phyloP scores from a whole-genome alignment of 2,113 vertebrate genomes.

The Datnioides undecimradiatus region DNA sequence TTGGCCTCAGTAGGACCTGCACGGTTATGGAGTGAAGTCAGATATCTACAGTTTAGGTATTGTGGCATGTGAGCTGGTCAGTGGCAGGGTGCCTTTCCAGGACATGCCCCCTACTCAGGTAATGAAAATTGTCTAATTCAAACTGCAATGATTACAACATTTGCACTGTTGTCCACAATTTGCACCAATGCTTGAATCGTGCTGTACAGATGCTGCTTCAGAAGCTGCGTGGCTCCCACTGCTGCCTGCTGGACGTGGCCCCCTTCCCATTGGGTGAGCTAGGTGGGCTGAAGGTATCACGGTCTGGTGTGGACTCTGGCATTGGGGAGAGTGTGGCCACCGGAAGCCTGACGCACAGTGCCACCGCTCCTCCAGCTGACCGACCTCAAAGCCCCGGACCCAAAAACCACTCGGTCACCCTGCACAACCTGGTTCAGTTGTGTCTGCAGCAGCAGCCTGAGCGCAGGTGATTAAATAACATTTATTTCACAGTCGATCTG shows the following conservation, averaged over 20 bases:
- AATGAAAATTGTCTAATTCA: conserved; percentile 7
- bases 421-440: conserved; percentile 93
- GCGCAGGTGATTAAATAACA: conserved; percentile 69
- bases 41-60: conserved; percentile 99
- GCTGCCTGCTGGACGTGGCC: conserved; percentile 87
- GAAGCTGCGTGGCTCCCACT: conserved; percentile 93
- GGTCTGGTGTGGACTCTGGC: conserved; percentile 94
- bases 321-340: conserved; percentile 92
- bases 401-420: conserved; percentile 93
- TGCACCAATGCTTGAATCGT: not conserved
- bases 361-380: conserved; percentile 88
- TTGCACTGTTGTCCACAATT: not conserved
- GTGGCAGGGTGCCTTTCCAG: conserved; percentile 94
- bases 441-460: conserved; percentile 96
- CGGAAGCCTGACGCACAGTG: conserved; percentile 88
- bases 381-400: conserved; percentile 88
- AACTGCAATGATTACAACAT: not conserved
- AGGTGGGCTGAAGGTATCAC: conserved; percentile 91
- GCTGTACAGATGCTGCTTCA: conserved; percentile 92
- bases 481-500: not conserved
- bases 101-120: conserved; percentile 97
- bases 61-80: conserved; percentile 96
- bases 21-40: conserved; percentile 96
- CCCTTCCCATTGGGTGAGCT: conserved; percentile 89
- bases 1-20: conserved; percentile 88